Evolutionary conservation across 2,888 invertebrate species (phyloP).

Genomic region (Hirtodrosophila cameraria): DNA sequence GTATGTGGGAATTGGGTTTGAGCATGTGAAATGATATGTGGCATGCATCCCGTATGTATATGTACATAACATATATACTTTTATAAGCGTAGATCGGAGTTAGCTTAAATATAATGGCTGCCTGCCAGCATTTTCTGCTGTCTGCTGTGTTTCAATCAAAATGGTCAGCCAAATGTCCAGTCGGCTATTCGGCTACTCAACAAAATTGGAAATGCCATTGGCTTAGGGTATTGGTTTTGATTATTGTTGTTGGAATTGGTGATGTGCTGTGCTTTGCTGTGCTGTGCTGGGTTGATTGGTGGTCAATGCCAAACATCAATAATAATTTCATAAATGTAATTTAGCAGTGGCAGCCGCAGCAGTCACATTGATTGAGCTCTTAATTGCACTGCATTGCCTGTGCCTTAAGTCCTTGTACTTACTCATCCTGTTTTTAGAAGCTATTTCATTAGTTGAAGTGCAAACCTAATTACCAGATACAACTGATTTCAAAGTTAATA

Average conservation of each 20-base stretch:
- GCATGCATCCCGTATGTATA: slow-evolving; percentile 9
- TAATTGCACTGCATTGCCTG: slow-evolving; percentile 72
- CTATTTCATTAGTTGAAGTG: slow-evolving; percentile 64
- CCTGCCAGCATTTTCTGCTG: slow-evolving; percentile 74
- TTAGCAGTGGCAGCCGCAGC: slow-evolving; percentile 54
- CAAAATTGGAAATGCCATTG: slow-evolving; percentile 72
- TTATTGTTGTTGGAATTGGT: slow-evolving; percentile 23
- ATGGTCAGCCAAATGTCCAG: slow-evolving; percentile 64
- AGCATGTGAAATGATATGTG: slow-evolving; percentile 13
- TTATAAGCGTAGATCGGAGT: slow-evolving; percentile 55
- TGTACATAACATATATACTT: slow-evolving; percentile 17
- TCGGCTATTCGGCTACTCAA: slow-evolving; percentile 64
- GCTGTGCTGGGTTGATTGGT: slow-evolving; percentile 52
- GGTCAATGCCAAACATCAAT: slow-evolving; percentile 76
- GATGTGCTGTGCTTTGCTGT: slow-evolving; percentile 18
- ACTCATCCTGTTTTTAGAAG: slow-evolving; percentile 24
- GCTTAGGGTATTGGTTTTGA: slow-evolving; percentile 13
- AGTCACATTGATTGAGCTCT: slow-evolving; percentile 77
- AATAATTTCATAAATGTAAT: slow-evolving; percentile 80
- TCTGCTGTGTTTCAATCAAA: slow-evolving; percentile 69
- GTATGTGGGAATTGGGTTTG: slow-evolving; percentile 40
- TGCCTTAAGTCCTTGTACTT: slow-evolving; percentile 50
- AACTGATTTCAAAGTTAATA: no score
- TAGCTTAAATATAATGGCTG: slow-evolving; percentile 76
- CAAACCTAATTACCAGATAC: slow-evolving; percentile 17